Evolutionary conservation across 1,140 invertebrate genomes (phyloP).

Genomic region (Mesaphorura yosii): DNA sequence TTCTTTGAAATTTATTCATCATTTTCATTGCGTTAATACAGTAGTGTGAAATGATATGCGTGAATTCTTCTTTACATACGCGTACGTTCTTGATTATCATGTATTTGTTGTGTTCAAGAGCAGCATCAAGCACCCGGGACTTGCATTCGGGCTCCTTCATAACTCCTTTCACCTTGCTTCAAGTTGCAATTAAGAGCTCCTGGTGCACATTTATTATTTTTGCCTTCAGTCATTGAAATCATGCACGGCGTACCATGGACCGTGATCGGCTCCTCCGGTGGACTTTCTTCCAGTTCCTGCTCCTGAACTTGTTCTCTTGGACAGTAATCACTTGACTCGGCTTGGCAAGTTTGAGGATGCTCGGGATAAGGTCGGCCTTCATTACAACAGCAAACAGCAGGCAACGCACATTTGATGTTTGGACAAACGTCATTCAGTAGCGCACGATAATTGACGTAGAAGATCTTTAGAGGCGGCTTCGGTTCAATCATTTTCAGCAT

Average conservation of each 20-base stretch:
- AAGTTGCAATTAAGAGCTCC: slow-evolving; percentile 18
- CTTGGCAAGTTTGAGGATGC: slow-evolving; percentile 9
- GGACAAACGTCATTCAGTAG: slow-evolving; percentile 28
- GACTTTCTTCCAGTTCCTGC: slow-evolving; percentile 12
- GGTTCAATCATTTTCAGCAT: slow-evolving; percentile 28
- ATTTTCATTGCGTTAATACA: too few species aligned
- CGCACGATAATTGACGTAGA: slow-evolving; percentile 30
- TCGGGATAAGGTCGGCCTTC: slow-evolving; percentile 15
- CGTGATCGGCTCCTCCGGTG: slow-evolving; percentile 22
- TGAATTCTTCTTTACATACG: too few species aligned
- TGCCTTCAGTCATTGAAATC: slow-evolving; percentile 17
- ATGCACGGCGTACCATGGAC: slow-evolving; percentile 21
- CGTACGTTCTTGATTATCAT: too few species aligned
- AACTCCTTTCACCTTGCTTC: neutral
- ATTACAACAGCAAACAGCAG: slow-evolving; percentile 22
- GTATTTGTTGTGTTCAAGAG: too few species aligned
- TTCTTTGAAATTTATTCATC: too few species aligned
- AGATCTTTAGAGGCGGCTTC: slow-evolving; percentile 27
- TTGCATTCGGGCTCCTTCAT: too few species aligned
- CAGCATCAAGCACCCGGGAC: too few species aligned
- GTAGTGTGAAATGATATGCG: too few species aligned
- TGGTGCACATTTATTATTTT: slow-evolving; percentile 23
- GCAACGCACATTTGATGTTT: slow-evolving; percentile 26
- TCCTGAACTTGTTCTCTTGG: slow-evolving; percentile 11
- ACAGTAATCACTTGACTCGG: slow-evolving; percentile 10